Evolutionary conservation across 2,113 vertebrate species (phyloP).

Genomic region (Capreolus pygargus): DNA sequence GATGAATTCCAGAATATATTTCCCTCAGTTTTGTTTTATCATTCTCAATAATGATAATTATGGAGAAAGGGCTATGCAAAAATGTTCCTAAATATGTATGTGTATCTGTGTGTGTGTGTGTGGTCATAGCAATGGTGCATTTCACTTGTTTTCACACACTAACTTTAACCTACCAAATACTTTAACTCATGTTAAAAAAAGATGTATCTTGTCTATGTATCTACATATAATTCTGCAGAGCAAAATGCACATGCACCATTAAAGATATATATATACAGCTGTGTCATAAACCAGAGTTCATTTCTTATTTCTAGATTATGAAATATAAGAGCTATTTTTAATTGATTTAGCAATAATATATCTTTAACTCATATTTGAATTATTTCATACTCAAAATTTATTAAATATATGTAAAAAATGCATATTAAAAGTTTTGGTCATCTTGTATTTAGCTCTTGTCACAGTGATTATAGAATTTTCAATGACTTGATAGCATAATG

Average conservation of each 20-base stretch:
- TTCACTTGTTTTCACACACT: neutral
- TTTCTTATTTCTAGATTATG: neutral
- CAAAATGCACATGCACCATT: neutral
- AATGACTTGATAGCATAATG: neutral
- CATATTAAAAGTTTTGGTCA: neutral
- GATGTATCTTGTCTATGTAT: neutral
- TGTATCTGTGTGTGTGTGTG: neutral
- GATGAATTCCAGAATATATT: neutral
- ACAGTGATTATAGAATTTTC: neutral
- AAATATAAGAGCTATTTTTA: neutral
- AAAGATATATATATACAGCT: neutral
- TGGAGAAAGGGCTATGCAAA: neutral
- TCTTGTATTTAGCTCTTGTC: neutral
- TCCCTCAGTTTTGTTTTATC: neutral
- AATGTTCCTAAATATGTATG: neutral
- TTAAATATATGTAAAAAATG: neutral
- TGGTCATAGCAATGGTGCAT: neutral
- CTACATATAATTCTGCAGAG: neutral
- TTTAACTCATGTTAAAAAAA: neutral
- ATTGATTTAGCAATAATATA: neutral
- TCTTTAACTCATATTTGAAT: neutral
- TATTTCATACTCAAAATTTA: neutral
- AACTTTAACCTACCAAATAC: neutral
- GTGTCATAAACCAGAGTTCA: neutral
- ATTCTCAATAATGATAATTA: neutral